Conservation (phyloP, 92 coral and sea anemone genomes). For the Virgularia gustaviana region DNA sequence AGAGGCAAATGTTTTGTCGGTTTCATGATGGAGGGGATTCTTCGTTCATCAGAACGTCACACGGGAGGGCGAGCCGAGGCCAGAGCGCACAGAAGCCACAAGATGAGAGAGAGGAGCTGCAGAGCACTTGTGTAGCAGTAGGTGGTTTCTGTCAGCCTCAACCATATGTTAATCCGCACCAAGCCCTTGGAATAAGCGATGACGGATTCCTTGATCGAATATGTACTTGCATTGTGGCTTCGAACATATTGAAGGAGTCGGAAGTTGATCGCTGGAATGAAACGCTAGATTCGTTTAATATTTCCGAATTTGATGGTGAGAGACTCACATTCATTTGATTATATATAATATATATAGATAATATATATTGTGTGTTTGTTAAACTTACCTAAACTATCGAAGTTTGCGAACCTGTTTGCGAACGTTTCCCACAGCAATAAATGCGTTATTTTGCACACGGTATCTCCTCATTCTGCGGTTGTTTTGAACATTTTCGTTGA, state of each 20-base stretch:
- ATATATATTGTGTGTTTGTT: no score
- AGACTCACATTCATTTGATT: no score
- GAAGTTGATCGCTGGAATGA: conserved; percentile 9
- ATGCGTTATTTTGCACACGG: no score
- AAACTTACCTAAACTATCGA: no score
- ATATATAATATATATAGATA: no score
- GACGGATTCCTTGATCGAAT: conserved; percentile 27
- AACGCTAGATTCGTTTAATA: not conserved
- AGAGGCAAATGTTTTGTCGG: conserved; percentile 41
- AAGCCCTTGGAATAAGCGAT: conserved; percentile 6
- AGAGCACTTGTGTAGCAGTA: conserved; percentile 2
- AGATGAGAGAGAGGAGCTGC: conserved; percentile 20
- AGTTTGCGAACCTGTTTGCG: no score
- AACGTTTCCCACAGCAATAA: no score
- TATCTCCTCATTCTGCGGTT: no score
- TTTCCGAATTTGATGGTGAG: not conserved
- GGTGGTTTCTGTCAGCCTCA: conserved; percentile 12
- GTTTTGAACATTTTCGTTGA: no score
- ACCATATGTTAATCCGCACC: conserved; percentile 16
- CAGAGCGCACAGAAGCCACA: not conserved
- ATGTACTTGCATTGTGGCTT: conserved; percentile 10
- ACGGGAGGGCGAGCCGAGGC: not conserved
- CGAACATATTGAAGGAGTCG: not conserved
- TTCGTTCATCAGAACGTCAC: conserved; percentile 5
- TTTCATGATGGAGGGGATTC: conserved; percentile 20